Evolutionary conservation across 2,797 vertebrate species (phyloP), one percentile per base, ranked within the genome.

Genomic region (Silurus aristotelis): DNA sequence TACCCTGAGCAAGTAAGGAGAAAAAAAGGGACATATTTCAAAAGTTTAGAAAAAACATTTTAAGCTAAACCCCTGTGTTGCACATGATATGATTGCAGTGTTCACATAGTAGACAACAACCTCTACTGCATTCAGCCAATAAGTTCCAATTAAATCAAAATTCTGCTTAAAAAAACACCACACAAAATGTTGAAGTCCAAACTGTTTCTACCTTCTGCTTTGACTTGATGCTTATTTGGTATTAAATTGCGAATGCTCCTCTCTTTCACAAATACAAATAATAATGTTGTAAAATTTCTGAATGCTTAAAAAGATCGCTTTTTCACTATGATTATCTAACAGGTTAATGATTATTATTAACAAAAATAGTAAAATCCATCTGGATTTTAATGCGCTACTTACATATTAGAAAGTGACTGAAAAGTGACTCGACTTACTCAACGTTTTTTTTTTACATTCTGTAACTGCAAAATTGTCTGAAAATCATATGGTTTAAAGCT

Each of bases 31-130:
- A 84, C 71, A 80, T 56, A 79, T 86, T 85, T 89, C 88, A 87
- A 85, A 85, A 80, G 86, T 87, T 89, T 87, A 85, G 67, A 52
- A 84, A 84, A 84, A 88, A 87, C 88, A 88, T 68, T 80, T 5
- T 46, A 83, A 84, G 72, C 83, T 84, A 72, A 87, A 2, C 17
- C 76, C 17, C 3, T n/a, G 48, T 61, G 27, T 20, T 52, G 70
- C 20, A 20, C 17, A 13, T n/a, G 70, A 13, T 48, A 64, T 12
- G 12, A 15, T 27, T 13, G 25, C 25, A 27, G 64, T 27, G 15
- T 15, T 66, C 25, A 66, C 10, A 27, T 66, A 10, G 48, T 52
- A 52, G 2, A 6, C 48, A 10, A 27, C n/a, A 12, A 72, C 43
- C 43, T 22, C 17, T 68, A 68, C 15, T 27, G 12, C 64, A 66